These are phyloP conservation scores for Stenotaenia linearis DNA, from an alignment of 2,888 invertebrate genomes.

Conservation along the genomic window DNA sequence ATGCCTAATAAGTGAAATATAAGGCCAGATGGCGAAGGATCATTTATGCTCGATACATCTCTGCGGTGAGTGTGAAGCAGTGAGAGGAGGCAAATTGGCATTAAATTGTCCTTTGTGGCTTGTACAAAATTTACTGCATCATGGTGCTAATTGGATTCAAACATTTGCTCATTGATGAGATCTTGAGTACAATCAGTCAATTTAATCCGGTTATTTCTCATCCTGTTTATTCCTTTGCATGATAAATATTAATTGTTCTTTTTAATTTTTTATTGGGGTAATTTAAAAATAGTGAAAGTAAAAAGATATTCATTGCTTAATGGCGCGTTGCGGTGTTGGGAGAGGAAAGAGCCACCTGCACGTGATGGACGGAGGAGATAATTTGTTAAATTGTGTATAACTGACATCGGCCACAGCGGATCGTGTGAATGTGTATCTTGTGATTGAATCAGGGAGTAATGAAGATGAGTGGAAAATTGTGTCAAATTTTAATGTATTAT, in stretches of 20 bases:
- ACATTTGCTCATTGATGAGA: background rate
- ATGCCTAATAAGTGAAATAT: background rate
- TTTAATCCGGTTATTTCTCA: background rate
- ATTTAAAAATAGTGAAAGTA: background rate
- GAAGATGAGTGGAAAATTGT: background rate
- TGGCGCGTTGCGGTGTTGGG: background rate
- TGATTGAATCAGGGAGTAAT: background rate
- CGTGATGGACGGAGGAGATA: background rate
- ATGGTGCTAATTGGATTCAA: conserved; percentile 4
- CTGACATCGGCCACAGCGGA: background rate
- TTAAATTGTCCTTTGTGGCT: conserved; percentile 4
- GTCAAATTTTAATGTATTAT: background rate
- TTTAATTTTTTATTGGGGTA: background rate
- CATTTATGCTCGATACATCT: background rate
- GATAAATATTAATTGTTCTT: background rate
- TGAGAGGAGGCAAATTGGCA: conserved; percentile 4
- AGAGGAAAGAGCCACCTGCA: background rate
- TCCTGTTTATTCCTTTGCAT: background rate
- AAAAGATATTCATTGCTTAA: background rate
- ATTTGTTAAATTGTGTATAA: conserved; percentile 5
- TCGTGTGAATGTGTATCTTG: background rate
- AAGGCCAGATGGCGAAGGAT: background rate
- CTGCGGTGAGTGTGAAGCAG: background rate
- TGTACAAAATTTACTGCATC: background rate
- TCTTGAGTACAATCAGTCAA: background rate